These are phyloP conservation scores for Caenorhabditis sp. DNA, from an alignment of 2,888 invertebrate species.

Conservation along the genomic window DNA sequence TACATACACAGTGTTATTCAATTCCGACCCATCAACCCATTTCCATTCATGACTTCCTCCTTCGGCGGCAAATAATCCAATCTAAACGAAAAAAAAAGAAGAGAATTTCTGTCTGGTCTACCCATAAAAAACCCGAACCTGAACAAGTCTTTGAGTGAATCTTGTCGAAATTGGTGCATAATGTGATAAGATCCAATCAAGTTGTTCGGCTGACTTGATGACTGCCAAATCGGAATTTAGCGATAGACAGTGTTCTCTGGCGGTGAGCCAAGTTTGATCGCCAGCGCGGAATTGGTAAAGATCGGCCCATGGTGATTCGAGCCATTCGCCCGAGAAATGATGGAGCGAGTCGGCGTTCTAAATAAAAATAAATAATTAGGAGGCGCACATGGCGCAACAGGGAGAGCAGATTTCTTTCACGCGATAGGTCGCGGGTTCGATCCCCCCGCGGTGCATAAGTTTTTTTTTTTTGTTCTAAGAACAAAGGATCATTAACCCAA, in stretches of 20 bases:
- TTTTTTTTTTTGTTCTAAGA: too few relatives aligned
- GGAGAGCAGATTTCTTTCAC: too few relatives aligned
- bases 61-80: slow-evolving; percentile 37
- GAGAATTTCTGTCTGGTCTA: not conserved
- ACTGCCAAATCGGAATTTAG: slow-evolving; percentile 35
- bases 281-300: slow-evolving; percentile 41
- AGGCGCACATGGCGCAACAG: not conserved
- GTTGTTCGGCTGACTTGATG: slow-evolving; percentile 32
- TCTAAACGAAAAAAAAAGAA: slow-evolving; percentile 15
- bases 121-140: slow-evolving; percentile 18
- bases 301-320: slow-evolving; percentile 42
- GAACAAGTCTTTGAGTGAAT: slow-evolving; percentile 38
- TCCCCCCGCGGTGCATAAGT: too few relatives aligned
- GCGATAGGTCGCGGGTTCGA: too few relatives aligned
- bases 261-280: slow-evolving; percentile 38
- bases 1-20: slow-evolving; percentile 31
- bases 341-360: not conserved
- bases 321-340: slow-evolving; percentile 41
- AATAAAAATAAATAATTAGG: not conserved
- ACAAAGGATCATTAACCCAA: not conserved
- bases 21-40: slow-evolving; percentile 28
- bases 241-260: slow-evolving; percentile 43
- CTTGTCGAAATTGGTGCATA: slow-evolving; percentile 40
- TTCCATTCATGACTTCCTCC: slow-evolving; percentile 33
- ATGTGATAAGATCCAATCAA: slow-evolving; percentile 47